These are phyloP conservation scores for Drosophila formosana DNA, from an alignment of 2,888 invertebrate genomes.

Conservation along the genomic window DNA sequence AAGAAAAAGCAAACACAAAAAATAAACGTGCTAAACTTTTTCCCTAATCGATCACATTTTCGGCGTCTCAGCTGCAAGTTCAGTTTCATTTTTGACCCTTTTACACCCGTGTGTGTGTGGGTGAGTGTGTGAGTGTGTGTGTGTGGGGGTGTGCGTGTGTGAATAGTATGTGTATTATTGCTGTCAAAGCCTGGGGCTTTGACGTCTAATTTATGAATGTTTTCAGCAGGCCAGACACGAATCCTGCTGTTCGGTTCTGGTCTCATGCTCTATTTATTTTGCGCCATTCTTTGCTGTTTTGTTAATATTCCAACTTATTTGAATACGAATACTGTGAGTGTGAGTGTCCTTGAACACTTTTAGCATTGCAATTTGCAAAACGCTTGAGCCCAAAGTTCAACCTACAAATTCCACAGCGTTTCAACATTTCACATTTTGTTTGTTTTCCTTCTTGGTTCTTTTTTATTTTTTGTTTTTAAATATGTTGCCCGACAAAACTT, in stretches of 20 bases:
- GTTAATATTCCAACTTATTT: constrained; percentile 39
- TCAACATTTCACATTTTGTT: neutral
- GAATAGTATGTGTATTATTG: constrained; percentile 30
- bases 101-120: constrained; percentile 17
- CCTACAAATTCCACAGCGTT: constrained; percentile 7
- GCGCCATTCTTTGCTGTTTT: constrained; percentile 1
- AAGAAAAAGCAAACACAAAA: neutral
- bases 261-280: constrained; percentile 46
- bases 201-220: constrained; percentile 77
- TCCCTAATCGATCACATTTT: constrained; percentile 51
- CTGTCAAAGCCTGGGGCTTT: constrained; percentile 67
- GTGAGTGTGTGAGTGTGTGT: constrained; percentile 1
- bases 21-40: constrained; percentile 14
- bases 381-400: constrained; percentile 9
- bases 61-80: constrained; percentile 47
- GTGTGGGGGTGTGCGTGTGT: neutral
- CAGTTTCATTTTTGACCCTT: constrained; percentile 65
- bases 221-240: constrained; percentile 50
- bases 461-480: constrained; percentile 26
- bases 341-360: constrained; percentile 5
- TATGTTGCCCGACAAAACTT: constrained; percentile 64
- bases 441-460: neutral
- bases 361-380: constrained; percentile 6
- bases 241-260: constrained; percentile 43
- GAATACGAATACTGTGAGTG: constrained; percentile 40